A percentile compares a stretch with the other conserved stretches of the same genome.
Conservation (phyloP, 2,797 vertebrate genomes). For the Hydrolagus colliei region DNA sequence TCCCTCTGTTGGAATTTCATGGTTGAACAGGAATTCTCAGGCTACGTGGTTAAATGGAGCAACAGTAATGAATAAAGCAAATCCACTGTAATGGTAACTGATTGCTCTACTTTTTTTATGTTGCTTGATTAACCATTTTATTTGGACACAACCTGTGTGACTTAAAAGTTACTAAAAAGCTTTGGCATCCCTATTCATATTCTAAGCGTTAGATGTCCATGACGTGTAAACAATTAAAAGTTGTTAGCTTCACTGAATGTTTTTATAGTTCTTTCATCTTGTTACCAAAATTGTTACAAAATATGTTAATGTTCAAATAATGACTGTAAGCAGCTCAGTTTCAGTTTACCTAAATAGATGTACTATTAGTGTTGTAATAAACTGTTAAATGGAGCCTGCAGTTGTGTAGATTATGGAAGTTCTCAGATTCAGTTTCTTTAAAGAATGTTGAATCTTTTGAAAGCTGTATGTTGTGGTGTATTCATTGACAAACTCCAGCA, state of each 20-base stretch:
- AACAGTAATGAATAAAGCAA: constrained; percentile 80
- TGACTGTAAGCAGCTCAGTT: constrained; percentile 94
- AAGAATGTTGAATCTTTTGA: constrained; percentile 23
- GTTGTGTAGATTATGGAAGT: constrained; percentile 31
- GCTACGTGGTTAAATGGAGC: constrained; percentile 78
- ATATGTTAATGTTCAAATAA: constrained; percentile 73
- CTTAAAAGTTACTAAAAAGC: constrained; percentile 65
- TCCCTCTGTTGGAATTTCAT: constrained; percentile 73
- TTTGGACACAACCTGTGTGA: constrained; percentile 83
- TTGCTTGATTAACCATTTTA: constrained; percentile 84
- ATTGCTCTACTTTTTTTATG: constrained; percentile 80
- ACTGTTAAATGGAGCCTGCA: constrained; percentile 84
- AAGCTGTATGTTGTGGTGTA: constrained; percentile 26
- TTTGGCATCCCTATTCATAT: constrained; percentile 76
- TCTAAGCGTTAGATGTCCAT: constrained; percentile 74
- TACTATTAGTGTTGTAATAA: constrained; percentile 92
- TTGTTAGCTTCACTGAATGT: constrained; percentile 74
- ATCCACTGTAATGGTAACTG: constrained; percentile 84
- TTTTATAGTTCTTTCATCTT: constrained; percentile 90
- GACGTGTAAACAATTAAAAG: constrained; percentile 77
- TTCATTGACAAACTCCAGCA: constrained; percentile 24
- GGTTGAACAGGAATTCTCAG: constrained; percentile 71
- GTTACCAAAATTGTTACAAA: constrained; percentile 48
- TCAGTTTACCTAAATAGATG: constrained; percentile 86
- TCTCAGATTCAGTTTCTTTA: constrained; percentile 27